A percentile compares a stretch with the other conserved stretches of the same genome.
Conservation (phyloP, 2,113 vertebrate genomes). For the Oreochromis niloticus region DNA sequence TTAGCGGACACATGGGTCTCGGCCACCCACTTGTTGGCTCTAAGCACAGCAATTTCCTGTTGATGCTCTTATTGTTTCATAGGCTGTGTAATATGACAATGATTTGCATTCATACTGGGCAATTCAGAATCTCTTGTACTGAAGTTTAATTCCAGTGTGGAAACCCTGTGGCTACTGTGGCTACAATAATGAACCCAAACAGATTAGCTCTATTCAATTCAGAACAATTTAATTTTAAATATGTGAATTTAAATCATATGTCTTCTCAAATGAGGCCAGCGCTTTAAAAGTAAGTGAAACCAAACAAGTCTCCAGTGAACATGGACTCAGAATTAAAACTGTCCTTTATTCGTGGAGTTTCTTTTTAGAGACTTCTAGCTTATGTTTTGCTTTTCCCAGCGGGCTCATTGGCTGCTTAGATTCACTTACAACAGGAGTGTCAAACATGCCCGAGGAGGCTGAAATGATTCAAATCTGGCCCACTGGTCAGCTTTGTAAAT, state of each 20-base stretch:
- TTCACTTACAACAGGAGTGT: not conserved
- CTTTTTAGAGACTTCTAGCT: not conserved
- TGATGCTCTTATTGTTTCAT: not conserved
- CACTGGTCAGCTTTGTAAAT: not conserved
- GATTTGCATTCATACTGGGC: not conserved
- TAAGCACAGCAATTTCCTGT: not conserved
- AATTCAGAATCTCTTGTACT: not conserved
- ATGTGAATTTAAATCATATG: not conserved
- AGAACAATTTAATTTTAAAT: not conserved
- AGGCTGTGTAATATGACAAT: not conserved
- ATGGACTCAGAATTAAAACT: not conserved
- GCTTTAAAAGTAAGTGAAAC: not conserved
- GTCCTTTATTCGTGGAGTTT: not conserved
- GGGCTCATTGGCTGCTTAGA: not conserved
- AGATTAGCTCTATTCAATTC: not conserved
- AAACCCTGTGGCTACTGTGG: not conserved
- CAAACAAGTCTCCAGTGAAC: not conserved
- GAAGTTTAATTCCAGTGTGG: not conserved
- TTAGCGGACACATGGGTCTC: not conserved
- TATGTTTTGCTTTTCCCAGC: not conserved
- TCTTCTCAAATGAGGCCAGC: not conserved
- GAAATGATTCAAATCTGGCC: not conserved
- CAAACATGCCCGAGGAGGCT: not conserved
- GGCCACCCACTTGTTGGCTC: not conserved
- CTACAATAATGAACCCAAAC: not conserved